phyloP scores from a whole-genome alignment of 2,797 vertebrate species.

The Semotilus atromaculatus region DNA sequence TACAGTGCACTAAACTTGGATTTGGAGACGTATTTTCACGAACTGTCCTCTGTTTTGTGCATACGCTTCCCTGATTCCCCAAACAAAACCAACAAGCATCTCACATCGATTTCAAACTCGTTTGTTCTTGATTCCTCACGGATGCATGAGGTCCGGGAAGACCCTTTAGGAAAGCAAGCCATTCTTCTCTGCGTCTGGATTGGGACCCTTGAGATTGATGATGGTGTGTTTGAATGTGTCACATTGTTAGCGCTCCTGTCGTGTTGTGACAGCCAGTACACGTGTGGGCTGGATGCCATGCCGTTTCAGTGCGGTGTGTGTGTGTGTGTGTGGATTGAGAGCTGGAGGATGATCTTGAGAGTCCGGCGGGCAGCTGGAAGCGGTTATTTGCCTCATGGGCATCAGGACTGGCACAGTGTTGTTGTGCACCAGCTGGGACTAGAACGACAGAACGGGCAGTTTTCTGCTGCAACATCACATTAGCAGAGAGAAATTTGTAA shows the following conservation, averaged over 20 bases:
- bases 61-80: conserved; percentile 33
- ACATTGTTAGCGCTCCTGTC: conserved; percentile 52
- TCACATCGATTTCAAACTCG: conserved; percentile 30
- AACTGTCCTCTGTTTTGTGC: conserved; percentile 33
- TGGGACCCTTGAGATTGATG: conserved; percentile 47
- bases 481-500: conserved; percentile 7
- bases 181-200: conserved; percentile 29
- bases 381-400: conserved; percentile 34
- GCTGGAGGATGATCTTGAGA: conserved; percentile 45
- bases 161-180: conserved; percentile 13
- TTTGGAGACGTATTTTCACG: conserved; percentile 9
- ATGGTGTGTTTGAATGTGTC: conserved; percentile 48
- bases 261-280: conserved; percentile 44
- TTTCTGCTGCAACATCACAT: conserved; percentile 36
- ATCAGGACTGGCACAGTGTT: conserved; percentile 44
- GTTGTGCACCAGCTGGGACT: conserved; percentile 35
- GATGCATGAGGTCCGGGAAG: conserved; percentile 32
- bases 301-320: conserved; percentile 48
- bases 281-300: conserved; percentile 49
- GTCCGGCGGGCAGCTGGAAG: conserved; percentile 54
- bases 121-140: conserved; percentile 38
- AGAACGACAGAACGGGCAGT: conserved; percentile 35
- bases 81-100: conserved; percentile 34
- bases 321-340: background rate
- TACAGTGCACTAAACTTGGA: no score